These are phyloP conservation scores for Exocentrus adspersus DNA, from an alignment of 2,888 invertebrate genomes.

Conservation along the genomic window DNA sequence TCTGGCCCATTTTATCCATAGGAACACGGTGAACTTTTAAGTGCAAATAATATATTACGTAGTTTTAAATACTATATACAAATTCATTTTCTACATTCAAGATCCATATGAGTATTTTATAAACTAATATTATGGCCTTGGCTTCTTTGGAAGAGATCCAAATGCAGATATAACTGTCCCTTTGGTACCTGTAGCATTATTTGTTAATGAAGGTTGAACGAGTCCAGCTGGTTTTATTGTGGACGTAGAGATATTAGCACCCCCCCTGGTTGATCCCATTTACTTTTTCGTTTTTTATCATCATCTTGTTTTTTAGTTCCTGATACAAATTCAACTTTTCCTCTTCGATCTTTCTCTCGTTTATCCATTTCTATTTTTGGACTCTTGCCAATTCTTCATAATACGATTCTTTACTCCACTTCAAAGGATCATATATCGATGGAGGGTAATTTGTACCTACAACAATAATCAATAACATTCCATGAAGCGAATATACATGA, in stretches of 20 bases:
- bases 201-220: conserved; percentile 79
- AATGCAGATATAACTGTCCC: conserved; percentile 93
- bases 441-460: conserved; percentile 91
- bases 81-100: too few relatives aligned
- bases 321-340: conserved; percentile 85
- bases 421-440: conserved; percentile 90
- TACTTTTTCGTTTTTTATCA: conserved; percentile 87
- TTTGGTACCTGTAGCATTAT: conserved; percentile 88
- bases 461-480: conserved; percentile 39
- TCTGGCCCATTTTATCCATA: too few relatives aligned
- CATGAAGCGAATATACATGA: too few relatives aligned
- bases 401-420: conserved; percentile 92
- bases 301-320: conserved; percentile 75
- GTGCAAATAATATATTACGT: too few relatives aligned
- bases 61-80: too few relatives aligned
- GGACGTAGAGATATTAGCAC: conserved; percentile 68
- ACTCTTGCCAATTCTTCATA: conserved; percentile 92
- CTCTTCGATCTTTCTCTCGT: conserved; percentile 88
- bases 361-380: conserved; percentile 94
- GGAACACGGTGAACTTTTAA: too few relatives aligned
- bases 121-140: conserved; percentile 61
- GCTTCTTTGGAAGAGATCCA: conserved; percentile 89
- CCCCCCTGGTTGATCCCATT: conserved; percentile 91
- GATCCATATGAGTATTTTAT: too few relatives aligned
- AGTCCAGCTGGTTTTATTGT: conserved; percentile 74